Evolutionary conservation across 2,113 vertebrate genomes (phyloP), one percentile per base, ranked within the genome.

Genomic region (Odobenus rosmarus): DNA sequence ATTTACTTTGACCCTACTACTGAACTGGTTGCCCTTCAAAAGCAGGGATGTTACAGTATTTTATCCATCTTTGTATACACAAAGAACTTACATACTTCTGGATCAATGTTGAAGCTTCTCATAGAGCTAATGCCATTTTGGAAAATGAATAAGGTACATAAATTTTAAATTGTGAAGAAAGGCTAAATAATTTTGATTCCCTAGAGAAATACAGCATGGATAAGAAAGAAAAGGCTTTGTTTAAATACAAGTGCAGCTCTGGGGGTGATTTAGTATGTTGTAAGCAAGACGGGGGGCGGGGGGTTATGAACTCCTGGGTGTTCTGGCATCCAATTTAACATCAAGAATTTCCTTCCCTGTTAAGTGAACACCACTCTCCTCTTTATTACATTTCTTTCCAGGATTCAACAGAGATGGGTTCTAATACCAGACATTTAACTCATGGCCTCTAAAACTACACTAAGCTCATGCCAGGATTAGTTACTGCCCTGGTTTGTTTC

Each of bases 211-310:
- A 49, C 3, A 62, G n/a, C 21, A 23, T 14, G 31, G 26, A 7
- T 69, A 85, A 92, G 69, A 96, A 24, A 88, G 33, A 79, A 72
- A 95, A 87, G 72, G 10, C 10, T 91, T 88, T 59, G 61, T 82
- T 76, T 79, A 92, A 76, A 90, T n/a, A 49, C 9, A 93, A 55
- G 28, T 64, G 15, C 18, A 71, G 46, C 36, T 77, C 53, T 46
- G 57, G 49, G 62, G 13, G 21, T 64, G 59, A 81, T 36, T 92
- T 19, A 1, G 28, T 0, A 4, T 88, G 61, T 26, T 59, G 5
- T 21, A 39, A 46, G 31, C n/a, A 88, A 46, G 94, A 88, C 3
- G 11, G 57, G 46, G 13, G 46, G 1, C n/a, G 10, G 23, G 61
- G 8, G 28, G 46, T 49, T 33, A 36, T 19, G 53, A 90, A 49